These are phyloP conservation scores for Lepidurus arcticus DNA, from an alignment of 1,140 invertebrate genomes.

Conservation along the genomic window DNA sequence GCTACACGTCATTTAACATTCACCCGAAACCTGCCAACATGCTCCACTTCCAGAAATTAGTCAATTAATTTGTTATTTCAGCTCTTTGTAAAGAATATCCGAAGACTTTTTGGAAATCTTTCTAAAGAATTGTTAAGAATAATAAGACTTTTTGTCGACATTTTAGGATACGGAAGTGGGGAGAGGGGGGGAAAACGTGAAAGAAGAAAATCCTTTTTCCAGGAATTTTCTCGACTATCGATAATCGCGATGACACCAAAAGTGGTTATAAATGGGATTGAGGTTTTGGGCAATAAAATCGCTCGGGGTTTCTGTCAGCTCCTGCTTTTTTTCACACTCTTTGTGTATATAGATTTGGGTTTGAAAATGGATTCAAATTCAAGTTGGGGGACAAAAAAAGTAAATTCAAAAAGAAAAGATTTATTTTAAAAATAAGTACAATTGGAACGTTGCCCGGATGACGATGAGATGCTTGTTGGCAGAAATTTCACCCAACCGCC, in stretches of 20 bases:
- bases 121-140: neutral
- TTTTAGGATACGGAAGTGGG: neutral
- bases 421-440: too few relatives aligned
- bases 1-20: constrained; percentile 11
- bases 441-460: too few relatives aligned
- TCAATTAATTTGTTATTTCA: neutral
- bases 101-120: neutral
- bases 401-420: too few relatives aligned
- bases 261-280: constrained; percentile 1
- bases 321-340: neutral
- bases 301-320: neutral
- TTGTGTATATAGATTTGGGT: neutral
- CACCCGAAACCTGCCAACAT: neutral
- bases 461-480: too few relatives aligned
- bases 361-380: too few relatives aligned
- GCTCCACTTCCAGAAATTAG: neutral
- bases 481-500: too few relatives aligned
- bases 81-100: neutral
- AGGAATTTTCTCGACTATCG: neutral
- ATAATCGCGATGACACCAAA: constrained; percentile 2
- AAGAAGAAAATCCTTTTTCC: too few relatives aligned
- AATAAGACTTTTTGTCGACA: neutral
- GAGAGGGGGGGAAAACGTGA: too few relatives aligned
- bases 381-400: too few relatives aligned
- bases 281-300: neutral